Conservation (phyloP, 1,140 invertebrate genomes). For the Magallana ariakensis region DNA sequence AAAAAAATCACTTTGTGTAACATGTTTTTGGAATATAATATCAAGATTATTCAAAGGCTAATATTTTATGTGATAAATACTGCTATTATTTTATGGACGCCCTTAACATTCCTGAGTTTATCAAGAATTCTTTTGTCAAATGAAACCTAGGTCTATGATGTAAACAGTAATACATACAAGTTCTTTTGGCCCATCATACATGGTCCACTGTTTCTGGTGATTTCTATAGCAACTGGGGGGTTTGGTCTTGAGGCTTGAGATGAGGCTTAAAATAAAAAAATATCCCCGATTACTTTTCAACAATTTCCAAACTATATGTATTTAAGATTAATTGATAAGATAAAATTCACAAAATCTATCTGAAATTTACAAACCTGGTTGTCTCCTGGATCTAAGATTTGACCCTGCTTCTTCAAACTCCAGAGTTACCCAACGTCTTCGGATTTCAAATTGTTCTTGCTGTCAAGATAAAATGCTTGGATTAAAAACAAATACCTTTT, state of each 20-base stretch:
- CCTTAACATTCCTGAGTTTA: too few relatives aligned
- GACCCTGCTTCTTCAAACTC: slow-evolving; percentile 62
- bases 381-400: slow-evolving; percentile 11
- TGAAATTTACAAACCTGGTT: background rate
- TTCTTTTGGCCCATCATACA: slow-evolving; percentile 49
- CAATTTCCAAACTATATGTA: too few relatives aligned
- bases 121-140: too few relatives aligned
- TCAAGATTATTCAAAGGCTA: too few relatives aligned
- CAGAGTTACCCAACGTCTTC: slow-evolving; percentile 67
- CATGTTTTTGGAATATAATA: too few relatives aligned
- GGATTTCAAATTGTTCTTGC: slow-evolving; percentile 67
- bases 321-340: too few relatives aligned
- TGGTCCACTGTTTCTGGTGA: slow-evolving; percentile 50
- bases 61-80: too few relatives aligned
- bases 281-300: background rate
- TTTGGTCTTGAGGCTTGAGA: slow-evolving; percentile 30
- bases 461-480: slow-evolving; percentile 42
- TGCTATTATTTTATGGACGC: too few relatives aligned
- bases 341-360: too few relatives aligned
- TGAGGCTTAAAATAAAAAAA: background rate
- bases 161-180: slow-evolving; percentile 41
- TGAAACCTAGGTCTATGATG: too few relatives aligned
- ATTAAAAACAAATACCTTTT: background rate
- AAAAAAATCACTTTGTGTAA: too few relatives aligned
- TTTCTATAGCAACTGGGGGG: slow-evolving; percentile 61